Base-by-base conservation (phyloP, 2,113 vertebrate species). In the Semicossyphus pulcher region DNA sequence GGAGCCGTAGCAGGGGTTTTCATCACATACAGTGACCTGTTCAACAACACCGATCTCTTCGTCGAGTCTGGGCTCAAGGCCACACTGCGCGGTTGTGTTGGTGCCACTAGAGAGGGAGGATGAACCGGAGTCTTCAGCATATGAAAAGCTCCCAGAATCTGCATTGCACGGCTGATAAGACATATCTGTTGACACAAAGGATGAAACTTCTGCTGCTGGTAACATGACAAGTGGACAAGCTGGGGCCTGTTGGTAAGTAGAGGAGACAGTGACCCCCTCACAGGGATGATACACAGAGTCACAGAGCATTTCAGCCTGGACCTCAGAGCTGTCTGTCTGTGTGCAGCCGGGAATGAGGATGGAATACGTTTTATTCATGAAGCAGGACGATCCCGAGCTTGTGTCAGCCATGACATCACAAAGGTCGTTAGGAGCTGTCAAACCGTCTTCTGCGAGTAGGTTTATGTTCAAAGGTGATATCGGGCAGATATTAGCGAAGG, bases 351-450 rank as follows among this genome's bases (percentile, higher is more conserved):
- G 61, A 32, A n/a, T 11, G 52, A 81, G 1, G 20, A 77, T 10
- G 23, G 75, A 81, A 47, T 93, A 93, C 3, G 63, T 58, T 51
- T 10, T 64, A 58, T 93, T 94, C 9, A 76, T 56, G 23, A 87
- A 74, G 14, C 4, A 4, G 4, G 41, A 70, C 7, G 67, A 84
- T 9, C 49, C 78, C n/a, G 77, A 86, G 12, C 14, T 20, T 4
- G 26, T 5, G 18, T 47, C 32, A 39, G 11, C 44, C 54, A 1
- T 32, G 7, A 16, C 11, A 10, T 1, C 10, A 37, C 23, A 20
- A 0, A 4, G 28, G 36, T 14, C 18, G 31, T 9, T 10, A 1
- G 41, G 10, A 59, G 10, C 5, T 42, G 21, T 41, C 45, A 3
- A 8, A 15, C 16, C n/a, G n/a, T n/a, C n/a, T n/a, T 58, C 63